phyloP scores from a whole-genome alignment of 53 echinoderm and acorn worm genomes.

The Pentamera pediparva region DNA sequence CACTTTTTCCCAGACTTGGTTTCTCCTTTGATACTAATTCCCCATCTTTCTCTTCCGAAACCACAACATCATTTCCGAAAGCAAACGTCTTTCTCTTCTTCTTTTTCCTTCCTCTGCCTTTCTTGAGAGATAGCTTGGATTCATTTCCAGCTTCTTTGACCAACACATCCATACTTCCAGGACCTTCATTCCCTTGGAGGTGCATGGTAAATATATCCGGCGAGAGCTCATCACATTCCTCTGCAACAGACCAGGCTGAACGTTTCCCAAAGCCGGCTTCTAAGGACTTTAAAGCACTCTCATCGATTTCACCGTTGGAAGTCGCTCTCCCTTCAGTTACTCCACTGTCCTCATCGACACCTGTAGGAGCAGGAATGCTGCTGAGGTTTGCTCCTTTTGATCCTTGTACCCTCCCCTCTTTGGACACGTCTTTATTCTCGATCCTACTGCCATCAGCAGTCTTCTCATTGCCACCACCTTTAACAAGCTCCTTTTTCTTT shows the following conservation, averaged over 20 bases:
- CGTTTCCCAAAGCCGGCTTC: no score
- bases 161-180: neutral
- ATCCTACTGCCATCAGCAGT: no score
- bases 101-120: neutral
- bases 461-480: no score
- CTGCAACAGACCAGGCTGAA: no score
- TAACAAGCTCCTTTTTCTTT: no score
- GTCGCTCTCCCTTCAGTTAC: neutral
- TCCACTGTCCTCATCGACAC: no score
- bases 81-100: conserved; percentile 21
- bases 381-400: neutral
- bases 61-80: conserved; percentile 5
- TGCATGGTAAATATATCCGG: conserved; percentile 26
- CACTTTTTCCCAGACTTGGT: neutral
- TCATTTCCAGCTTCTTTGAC: neutral
- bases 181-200: neutral
- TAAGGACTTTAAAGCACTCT: no score
- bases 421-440: no score
- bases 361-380: no score
- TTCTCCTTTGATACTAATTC: neutral
- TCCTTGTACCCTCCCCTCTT: neutral
- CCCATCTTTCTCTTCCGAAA: neutral
- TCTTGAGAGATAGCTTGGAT: neutral
- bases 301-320: neutral
- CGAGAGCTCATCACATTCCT: neutral